Base-by-base conservation (phyloP, 2,888 invertebrate genomes). In the Esperia sulphurella region DNA sequence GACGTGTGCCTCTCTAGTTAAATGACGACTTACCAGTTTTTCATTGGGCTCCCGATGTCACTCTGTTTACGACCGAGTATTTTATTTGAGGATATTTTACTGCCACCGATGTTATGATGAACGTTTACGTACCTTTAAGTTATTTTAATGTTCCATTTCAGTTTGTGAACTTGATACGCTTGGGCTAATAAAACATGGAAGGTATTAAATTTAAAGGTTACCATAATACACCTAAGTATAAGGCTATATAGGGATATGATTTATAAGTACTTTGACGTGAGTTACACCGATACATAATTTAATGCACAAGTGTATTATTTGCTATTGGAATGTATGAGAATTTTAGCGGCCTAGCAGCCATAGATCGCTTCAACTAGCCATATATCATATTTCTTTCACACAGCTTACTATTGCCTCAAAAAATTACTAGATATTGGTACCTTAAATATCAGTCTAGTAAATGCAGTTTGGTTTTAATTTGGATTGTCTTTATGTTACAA, bases 31-130 rank as follows among this genome's bases (percentile, higher is more conserved):
- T 83, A 84, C 83, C 84, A 75, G 78, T 79, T 79, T 76, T 79
- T 74, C 81, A 76, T 79, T 71, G 71, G 75, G 78, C 77, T 83
- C 83, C 77, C 75, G 78, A 77, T 79, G 84, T 83, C 86, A 81
- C 76, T 79, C 75, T 75, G 76, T 85, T 87, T 85, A 87, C 80
- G 82, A 84, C 68, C 80, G 74, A 71, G 76, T 75, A 79, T 85
- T 83, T 84, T 86, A 85, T 86, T 84, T 75, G 76, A 70, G 79
- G 61, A 73, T 80, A 84, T 82, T 87, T 87, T 84, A 86, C 77
- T 77, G 78, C 83, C 82, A 80, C 77, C 71, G 75, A 80, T 80
- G 74, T 83, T 85, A 84, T 85, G 86, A 86, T 78, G 83, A 77
- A 85, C 82, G 82, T 71, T 80, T 76, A 80, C 73, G 69, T 71